These are phyloP conservation scores for Loripinus fragilis DNA, from an alignment of 2,888 invertebrate species.

Conservation along the genomic window DNA sequence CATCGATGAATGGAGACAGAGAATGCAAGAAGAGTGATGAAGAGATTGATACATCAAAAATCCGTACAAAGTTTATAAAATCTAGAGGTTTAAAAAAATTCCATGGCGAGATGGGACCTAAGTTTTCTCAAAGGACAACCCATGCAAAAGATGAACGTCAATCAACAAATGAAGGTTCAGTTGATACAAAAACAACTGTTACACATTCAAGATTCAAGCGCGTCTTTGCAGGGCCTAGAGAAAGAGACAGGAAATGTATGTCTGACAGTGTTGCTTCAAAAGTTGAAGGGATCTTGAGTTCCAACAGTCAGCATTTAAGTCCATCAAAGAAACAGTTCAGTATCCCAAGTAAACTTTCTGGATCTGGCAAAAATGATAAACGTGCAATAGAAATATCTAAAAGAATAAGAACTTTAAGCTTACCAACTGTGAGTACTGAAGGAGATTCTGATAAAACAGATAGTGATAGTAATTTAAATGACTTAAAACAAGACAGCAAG, in stretches of 20 bases:
- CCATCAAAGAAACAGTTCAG: constrained; percentile 34
- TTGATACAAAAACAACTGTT: not conserved
- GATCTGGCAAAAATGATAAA: not conserved
- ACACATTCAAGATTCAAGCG: constrained; percentile 51
- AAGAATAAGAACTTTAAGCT: constrained; percentile 53
- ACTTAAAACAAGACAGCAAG: constrained; percentile 57
- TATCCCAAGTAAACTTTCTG: not conserved
- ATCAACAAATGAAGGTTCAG: not conserved
- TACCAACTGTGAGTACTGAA: constrained; percentile 45
- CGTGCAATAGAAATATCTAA: constrained; percentile 29
- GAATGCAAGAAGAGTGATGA: constrained; percentile 8
- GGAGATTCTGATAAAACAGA: constrained; percentile 48
- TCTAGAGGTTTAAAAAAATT: not conserved
- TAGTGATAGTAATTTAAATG: constrained; percentile 38
- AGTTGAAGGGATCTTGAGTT: constrained; percentile 29
- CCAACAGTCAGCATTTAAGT: not conserved
- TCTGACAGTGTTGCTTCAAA: constrained; percentile 67
- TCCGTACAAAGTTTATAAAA: not conserved
- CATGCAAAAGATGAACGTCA: not conserved
- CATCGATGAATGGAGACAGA: not conserved
- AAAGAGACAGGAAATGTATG: constrained; percentile 59
- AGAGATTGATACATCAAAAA: not conserved
- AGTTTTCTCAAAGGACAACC: not conserved
- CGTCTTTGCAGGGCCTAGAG: constrained; percentile 35
- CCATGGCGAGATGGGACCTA: not conserved